A percentile compares a stretch with the other conserved stretches of the same genome.
phyloP scores from a whole-genome alignment of 2,888 invertebrate genomes.

The Tortricodes alternella region DNA sequence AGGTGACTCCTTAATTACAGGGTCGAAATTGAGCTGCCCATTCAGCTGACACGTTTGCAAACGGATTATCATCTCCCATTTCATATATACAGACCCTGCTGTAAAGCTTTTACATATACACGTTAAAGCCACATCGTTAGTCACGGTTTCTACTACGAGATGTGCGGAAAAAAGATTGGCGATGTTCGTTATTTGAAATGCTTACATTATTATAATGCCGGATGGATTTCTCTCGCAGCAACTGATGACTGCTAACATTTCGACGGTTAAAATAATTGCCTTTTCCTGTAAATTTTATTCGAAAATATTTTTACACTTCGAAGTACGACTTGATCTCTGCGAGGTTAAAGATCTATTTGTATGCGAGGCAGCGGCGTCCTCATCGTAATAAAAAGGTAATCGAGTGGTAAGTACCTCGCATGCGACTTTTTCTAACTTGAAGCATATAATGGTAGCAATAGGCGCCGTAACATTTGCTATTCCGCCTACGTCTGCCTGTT shows the following conservation, averaged over 20 bases:
- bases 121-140: conserved; percentile 20
- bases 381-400: conserved; percentile 25
- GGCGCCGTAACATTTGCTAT: conserved; percentile 53
- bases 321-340: background rate
- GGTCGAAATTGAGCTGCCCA: conserved; percentile 77
- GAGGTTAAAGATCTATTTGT: conserved; percentile 3
- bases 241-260: no score
- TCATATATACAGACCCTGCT: conserved; percentile 44
- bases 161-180: background rate
- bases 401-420: conserved; percentile 36
- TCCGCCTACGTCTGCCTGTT: conserved; percentile 55
- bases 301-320: no score
- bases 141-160: background rate
- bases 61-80: conserved; percentile 72
- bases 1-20: conserved; percentile 81
- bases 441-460: conserved; percentile 47
- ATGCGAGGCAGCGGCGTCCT: background rate
- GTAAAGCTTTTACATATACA: conserved; percentile 28
- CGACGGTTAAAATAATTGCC: background rate
- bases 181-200: no score
- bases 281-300: background rate
- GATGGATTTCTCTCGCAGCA: no score
- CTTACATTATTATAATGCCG: no score
- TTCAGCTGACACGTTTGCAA: conserved; percentile 75
- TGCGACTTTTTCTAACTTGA: conserved; percentile 38